Evolutionary conservation across 2,113 vertebrate species (phyloP).

Genomic region (Macaca nemestrina): DNA sequence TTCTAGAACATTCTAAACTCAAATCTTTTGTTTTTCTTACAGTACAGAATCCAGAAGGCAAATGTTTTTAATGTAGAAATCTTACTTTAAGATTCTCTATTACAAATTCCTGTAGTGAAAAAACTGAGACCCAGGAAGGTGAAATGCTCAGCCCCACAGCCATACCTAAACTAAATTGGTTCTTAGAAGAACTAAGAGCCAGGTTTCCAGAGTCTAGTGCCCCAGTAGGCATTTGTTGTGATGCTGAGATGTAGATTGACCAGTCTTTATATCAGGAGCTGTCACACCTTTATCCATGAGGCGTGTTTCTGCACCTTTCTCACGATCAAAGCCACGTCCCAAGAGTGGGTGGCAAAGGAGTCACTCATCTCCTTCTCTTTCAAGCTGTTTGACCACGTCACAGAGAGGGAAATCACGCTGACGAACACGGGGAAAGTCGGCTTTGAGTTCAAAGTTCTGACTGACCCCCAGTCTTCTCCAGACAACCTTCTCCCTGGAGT

Average conservation of each 20-base stretch:
- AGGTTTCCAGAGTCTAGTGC: not conserved
- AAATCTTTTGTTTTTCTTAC: not conserved
- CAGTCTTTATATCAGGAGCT: not conserved
- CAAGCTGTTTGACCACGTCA: constrained; percentile 87
- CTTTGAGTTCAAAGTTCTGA: constrained; percentile 85
- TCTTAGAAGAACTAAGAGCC: not conserved
- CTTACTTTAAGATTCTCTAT: not conserved
- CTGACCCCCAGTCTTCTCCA: not conserved
- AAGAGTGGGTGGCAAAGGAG: not conserved
- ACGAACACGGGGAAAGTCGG: constrained; percentile 87
- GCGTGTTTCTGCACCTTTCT: not conserved
- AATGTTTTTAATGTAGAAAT: not conserved
- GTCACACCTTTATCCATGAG: not conserved
- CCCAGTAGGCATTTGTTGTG: not conserved
- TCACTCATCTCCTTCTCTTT: not conserved
- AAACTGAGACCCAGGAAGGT: not conserved
- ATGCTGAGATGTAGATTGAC: not conserved
- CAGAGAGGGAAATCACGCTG: constrained; percentile 82
- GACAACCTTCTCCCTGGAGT: constrained; percentile 80
- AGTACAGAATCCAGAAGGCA: not conserved
- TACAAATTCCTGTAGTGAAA: not conserved
- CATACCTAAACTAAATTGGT: not conserved
- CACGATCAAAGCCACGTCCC: not conserved
- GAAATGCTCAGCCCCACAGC: not conserved
- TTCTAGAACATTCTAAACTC: constrained; percentile 37